Base-by-base conservation (phyloP, 2,888 invertebrate species). In the Rhyacophila evoluta region DNA sequence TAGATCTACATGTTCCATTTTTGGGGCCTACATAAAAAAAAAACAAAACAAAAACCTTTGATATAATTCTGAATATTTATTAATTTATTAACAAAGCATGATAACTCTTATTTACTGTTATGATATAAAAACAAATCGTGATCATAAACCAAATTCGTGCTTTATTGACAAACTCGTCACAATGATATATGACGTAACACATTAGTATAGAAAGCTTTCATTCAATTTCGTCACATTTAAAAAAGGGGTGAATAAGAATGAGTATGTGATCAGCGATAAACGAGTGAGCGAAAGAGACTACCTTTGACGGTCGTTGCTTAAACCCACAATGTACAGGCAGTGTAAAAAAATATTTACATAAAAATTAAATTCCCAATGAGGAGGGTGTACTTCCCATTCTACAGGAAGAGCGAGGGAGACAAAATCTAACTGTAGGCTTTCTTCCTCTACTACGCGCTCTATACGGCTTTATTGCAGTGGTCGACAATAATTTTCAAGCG, bases 271-370 rank as follows among this genome's bases (percentile, higher is more conserved):
- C 15, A 55, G 19, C 55, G 55, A 55, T 25, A 25, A 55, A 55
- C 15, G 55, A 12, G 55, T 55, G 25, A 55, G 55, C 5, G 55
- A 55, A 55, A 55, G 10, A 10, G 55, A 55, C 55, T 55, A 55
- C 25, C 19, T 55, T 19, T 12, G 10, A 55, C 55, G 25, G 25
- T 25, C 55, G 55, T 55, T 55, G 55, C 55, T 55, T 55, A 55
- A 41, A 15, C 41, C 41, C 19, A 41, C 41, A 27, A 19, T 72
- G 39, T 72, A 36, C 39, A 70, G 73, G 36, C 78, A 55, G 71
- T 79, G 75, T 27, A 75, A 78, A 70, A 77, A 75, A 77, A 76
- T 75, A 79, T 81, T 81, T 76, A 74, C 74, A 81, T 81, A 78
- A 79, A 75, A 76, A 74, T 79, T 81, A 77, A 76, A 78, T 79